Percentiles rank a stretch among this genome's conserved stretches.
Evolutionary conservation across 1,140 invertebrate genomes (phyloP).

Genomic region (Bursaphelenchus mucronatus): DNA sequence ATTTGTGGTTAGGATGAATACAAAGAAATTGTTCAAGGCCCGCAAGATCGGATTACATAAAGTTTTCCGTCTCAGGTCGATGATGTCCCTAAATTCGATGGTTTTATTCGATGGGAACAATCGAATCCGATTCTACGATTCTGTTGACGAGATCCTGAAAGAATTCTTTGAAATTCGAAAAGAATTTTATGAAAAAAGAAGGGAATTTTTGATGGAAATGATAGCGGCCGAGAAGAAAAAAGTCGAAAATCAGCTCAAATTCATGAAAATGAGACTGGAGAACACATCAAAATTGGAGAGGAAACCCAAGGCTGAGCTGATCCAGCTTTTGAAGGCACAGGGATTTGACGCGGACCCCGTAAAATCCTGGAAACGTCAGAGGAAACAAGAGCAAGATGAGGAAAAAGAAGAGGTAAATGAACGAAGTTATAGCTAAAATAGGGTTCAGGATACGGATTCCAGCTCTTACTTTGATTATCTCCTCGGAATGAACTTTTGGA

Average conservation of each 20-base stretch:
- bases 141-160: slow-evolving; percentile 73
- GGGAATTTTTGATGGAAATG: slow-evolving; percentile 81
- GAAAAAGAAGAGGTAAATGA: slow-evolving; percentile 25
- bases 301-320: slow-evolving; percentile 78
- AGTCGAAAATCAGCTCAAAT: slow-evolving; percentile 71
- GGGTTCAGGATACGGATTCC: not conserved
- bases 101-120: slow-evolving; percentile 84
- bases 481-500: slow-evolving; percentile 73
- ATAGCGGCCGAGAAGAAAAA: slow-evolving; percentile 81
- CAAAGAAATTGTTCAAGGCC: slow-evolving; percentile 73
- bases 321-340: slow-evolving; percentile 77
- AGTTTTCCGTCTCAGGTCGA: slow-evolving; percentile 76
- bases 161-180: slow-evolving; percentile 82
- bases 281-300: slow-evolving; percentile 88
- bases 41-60: slow-evolving; percentile 86
- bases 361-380: slow-evolving; percentile 76
- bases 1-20: slow-evolving; percentile 77
- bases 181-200: slow-evolving; percentile 77
- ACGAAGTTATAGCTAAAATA: too few species aligned
- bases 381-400: slow-evolving; percentile 47
- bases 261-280: slow-evolving; percentile 93
- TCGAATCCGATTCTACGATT: slow-evolving; percentile 75
- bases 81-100: slow-evolving; percentile 76
- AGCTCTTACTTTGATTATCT: slow-evolving; percentile 74
- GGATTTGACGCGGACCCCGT: slow-evolving; percentile 91